Conservation (phyloP, 1,140 invertebrate species). For the Halictus rubicundus region DNA sequence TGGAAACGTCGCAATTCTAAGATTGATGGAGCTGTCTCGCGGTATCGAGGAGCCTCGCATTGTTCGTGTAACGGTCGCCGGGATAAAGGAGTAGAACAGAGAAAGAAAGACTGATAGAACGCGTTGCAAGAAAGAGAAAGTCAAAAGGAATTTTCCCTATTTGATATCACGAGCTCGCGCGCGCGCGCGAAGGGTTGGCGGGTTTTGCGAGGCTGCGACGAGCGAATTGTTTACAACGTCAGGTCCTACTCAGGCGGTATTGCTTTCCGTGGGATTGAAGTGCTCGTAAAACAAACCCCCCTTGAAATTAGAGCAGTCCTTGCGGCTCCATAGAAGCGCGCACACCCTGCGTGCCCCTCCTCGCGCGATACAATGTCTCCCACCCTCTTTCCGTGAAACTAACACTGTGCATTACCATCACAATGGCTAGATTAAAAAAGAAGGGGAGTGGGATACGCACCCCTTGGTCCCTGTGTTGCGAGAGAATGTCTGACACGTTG, state of each 20-base stretch:
- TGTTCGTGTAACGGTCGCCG: conserved; percentile 36
- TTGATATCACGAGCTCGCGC: conserved; percentile 30
- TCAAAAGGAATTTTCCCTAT: conserved; percentile 47
- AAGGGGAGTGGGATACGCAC: conserved; percentile 66
- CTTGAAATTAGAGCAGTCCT: conserved; percentile 75
- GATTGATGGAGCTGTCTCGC: conserved; percentile 23
- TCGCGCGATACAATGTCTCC: conserved; percentile 72
- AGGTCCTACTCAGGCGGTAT: conserved; percentile 71
- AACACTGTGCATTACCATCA: conserved; percentile 78
- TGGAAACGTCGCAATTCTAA: conserved; percentile 29
- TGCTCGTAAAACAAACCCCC: conserved; percentile 75
- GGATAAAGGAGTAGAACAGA: neutral
- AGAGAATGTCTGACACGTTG: conserved; percentile 69
- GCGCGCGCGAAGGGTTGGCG: neutral
- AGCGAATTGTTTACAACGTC: conserved; percentile 61
- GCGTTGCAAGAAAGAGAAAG: neutral
- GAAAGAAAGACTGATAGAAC: no score
- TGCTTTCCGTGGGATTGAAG: conserved; percentile 75
- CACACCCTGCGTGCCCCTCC: conserved; percentile 50
- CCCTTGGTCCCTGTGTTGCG: conserved; percentile 55
- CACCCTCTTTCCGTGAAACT: conserved; percentile 68
- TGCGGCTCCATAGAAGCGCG: conserved; percentile 66
- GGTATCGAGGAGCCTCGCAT: conserved; percentile 3
- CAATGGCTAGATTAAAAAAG: conserved; percentile 78
- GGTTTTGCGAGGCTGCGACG: neutral